Percentiles rank a stretch among this genome's conserved stretches.
Evolutionary conservation across 2,113 vertebrate genomes (phyloP).

Genomic region (Dipodomys stephensi): DNA sequence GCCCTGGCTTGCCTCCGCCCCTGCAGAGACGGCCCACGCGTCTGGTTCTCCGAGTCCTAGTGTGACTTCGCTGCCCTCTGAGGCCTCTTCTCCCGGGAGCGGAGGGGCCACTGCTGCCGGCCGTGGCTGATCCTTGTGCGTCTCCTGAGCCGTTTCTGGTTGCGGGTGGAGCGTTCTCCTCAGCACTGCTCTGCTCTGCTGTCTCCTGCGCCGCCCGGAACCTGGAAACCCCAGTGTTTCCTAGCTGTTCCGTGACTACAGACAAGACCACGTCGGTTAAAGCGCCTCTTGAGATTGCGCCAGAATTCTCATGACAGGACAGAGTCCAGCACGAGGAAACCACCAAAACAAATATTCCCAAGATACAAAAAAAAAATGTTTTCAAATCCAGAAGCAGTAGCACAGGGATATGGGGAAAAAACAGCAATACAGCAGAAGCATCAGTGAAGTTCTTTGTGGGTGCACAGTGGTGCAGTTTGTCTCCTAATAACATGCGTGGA

Average conservation of each 20-base stretch:
- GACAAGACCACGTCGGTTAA: conserved; percentile 10
- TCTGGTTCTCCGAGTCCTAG: not conserved
- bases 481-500: not conserved
- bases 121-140: not conserved
- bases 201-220: not conserved
- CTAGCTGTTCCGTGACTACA: not conserved
- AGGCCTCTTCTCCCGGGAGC: not conserved
- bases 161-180: not conserved
- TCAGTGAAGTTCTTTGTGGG: not conserved
- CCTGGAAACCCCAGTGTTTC: not conserved
- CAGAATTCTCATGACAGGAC: not conserved
- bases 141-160: not conserved
- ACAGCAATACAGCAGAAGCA: not conserved
- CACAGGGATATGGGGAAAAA: not conserved
- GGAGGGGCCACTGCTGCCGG: not conserved
- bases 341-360: not conserved
- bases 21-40: not conserved
- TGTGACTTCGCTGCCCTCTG: not conserved
- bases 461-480: not conserved
- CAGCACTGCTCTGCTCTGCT: not conserved
- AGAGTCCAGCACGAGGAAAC: conserved; percentile 1
- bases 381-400: not conserved
- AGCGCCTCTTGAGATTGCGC: conserved; percentile 3
- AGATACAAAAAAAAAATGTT: not conserved
- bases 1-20: not conserved